These are phyloP conservation scores for Platynereis dumerilii DNA, from an alignment of 2,888 invertebrate species.

Conservation along the genomic window DNA sequence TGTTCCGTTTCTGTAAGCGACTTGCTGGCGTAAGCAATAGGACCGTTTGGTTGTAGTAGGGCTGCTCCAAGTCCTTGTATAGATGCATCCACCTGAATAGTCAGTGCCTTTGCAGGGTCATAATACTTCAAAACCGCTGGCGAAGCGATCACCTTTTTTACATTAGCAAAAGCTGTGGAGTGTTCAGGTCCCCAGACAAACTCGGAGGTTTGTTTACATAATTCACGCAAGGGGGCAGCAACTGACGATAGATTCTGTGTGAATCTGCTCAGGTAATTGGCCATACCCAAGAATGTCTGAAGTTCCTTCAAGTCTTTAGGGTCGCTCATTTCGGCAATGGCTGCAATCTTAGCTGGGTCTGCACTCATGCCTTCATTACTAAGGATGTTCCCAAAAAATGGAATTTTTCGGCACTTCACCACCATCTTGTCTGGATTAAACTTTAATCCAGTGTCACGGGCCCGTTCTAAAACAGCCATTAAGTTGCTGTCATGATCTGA, in stretches of 20 bases:
- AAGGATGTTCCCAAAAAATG: neutral
- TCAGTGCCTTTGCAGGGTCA: constrained; percentile 10
- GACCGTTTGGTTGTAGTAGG: constrained; percentile 25
- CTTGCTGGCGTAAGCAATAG: constrained; percentile 36
- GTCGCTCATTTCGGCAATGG: neutral
- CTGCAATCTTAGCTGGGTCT: neutral
- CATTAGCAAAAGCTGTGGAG: neutral
- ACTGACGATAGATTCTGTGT: neutral
- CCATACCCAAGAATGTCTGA: constrained; percentile 1
- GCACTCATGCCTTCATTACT: neutral
- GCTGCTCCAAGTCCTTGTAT: constrained; percentile 20
- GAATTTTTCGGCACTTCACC: neutral
- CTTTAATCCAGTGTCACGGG: neutral
- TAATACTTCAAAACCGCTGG: constrained; percentile 23
- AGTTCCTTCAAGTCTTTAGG: neutral
- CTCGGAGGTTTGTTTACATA: neutral
- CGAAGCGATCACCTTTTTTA: neutral
- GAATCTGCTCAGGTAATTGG: neutral
- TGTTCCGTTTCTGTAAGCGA: constrained; percentile 15
- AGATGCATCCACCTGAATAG: constrained; percentile 10
- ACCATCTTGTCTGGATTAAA: neutral
- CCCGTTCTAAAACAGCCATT: neutral
- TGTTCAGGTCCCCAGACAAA: neutral
- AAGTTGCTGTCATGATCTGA: neutral
- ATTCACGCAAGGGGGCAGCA: neutral